These are phyloP conservation scores for Drosophila truncata DNA, from an alignment of 1,140 invertebrate genomes.

Conservation along the genomic window DNA sequence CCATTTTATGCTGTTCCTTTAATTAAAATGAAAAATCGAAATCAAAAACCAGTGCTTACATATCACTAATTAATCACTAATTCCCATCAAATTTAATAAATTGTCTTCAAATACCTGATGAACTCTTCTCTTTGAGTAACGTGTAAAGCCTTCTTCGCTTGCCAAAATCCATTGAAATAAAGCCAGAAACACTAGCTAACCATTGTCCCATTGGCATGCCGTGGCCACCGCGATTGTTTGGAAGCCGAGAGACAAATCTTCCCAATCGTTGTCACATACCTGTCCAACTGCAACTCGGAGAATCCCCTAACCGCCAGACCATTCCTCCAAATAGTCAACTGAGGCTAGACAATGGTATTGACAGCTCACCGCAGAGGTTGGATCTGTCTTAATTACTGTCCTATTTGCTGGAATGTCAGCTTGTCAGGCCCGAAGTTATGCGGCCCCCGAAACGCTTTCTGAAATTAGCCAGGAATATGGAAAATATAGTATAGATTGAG, in stretches of 20 bases:
- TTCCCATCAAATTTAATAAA: no score
- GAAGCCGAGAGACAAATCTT: conserved; percentile 39
- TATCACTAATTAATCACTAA: neutral
- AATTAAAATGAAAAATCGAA: neutral
- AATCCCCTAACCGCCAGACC: neutral
- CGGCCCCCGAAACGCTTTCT: conserved; percentile 29
- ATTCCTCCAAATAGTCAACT: conserved; percentile 22
- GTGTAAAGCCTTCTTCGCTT: neutral
- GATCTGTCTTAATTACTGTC: conserved; percentile 54
- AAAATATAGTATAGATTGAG: conserved; percentile 33
- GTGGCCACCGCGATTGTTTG: conserved; percentile 15
- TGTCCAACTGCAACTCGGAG: conserved; percentile 18
- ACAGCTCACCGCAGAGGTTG: conserved; percentile 26
- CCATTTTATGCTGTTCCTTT: neutral
- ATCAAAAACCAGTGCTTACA: no score
- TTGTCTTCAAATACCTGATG: neutral
- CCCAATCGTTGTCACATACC: conserved; percentile 52
- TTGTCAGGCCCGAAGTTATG: conserved; percentile 32
- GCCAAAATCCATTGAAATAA: conserved; percentile 15
- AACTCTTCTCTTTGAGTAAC: neutral
- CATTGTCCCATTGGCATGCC: conserved; percentile 18
- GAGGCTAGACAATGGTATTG: conserved; percentile 41
- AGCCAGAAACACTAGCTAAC: conserved; percentile 8
- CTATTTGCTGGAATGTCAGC: conserved; percentile 35
- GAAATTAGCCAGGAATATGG: conserved; percentile 57